These are phyloP conservation scores for Netelia inedita DNA, from an alignment of 2,888 invertebrate genomes.

Conservation along the genomic window DNA sequence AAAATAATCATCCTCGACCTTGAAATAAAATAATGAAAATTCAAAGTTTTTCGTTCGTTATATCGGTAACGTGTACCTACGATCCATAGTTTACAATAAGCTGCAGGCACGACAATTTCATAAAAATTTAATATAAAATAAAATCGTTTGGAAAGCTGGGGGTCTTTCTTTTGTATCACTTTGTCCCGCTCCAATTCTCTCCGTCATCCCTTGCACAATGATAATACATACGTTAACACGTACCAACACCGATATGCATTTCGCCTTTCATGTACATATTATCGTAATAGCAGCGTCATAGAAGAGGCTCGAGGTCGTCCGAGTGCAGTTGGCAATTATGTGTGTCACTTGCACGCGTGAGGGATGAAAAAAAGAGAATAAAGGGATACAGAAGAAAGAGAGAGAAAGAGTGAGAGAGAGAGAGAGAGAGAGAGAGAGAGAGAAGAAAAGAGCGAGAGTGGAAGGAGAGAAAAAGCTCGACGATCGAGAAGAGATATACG, in stretches of 20 bases:
- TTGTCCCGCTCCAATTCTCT: slow-evolving; percentile 50
- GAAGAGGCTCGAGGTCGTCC: slow-evolving; percentile 52
- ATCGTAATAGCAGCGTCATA: slow-evolving; percentile 42
- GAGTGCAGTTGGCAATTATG: slow-evolving; percentile 58
- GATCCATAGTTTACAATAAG: background rate
- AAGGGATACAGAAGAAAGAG: slow-evolving; percentile 33
- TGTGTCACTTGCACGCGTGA: slow-evolving; percentile 46
- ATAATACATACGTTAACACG: background rate
- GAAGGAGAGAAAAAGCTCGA: slow-evolving; percentile 8
- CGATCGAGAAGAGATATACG: slow-evolving; percentile 17
- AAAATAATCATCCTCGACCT: no score
- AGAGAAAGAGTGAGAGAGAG: slow-evolving; percentile 15
- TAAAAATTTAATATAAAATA: slow-evolving; percentile 9
- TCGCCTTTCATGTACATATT: slow-evolving; percentile 3
- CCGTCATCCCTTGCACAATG: slow-evolving; percentile 4
- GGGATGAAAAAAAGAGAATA: slow-evolving; percentile 41
- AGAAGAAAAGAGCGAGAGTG: slow-evolving; percentile 6
- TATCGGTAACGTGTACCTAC: no score
- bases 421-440: slow-evolving; percentile 10
- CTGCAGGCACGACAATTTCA: background rate
- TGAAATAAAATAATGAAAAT: no score
- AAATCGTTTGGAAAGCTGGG: background rate
- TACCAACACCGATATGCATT: slow-evolving; percentile 4
- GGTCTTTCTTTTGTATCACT: background rate
- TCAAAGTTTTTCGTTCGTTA: no score